Conservation (phyloP, 2,113 vertebrate genomes). For the Nymphicus hollandicus region DNA sequence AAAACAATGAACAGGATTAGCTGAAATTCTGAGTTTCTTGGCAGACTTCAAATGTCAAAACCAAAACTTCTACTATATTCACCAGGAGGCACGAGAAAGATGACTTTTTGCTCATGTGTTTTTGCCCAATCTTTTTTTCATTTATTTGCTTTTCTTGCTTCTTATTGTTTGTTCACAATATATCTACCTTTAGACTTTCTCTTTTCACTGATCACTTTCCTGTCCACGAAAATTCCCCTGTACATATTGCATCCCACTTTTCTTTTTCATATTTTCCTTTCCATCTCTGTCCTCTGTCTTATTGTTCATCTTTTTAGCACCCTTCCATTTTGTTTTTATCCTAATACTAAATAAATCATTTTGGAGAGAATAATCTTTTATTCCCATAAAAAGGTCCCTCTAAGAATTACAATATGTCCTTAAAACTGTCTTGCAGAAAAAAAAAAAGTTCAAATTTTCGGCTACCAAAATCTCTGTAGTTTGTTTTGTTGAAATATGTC, state of each 20-base stretch:
- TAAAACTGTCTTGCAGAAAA: background rate
- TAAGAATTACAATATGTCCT: background rate
- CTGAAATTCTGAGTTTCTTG: background rate
- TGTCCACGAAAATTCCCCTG: background rate
- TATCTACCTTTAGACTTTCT: background rate
- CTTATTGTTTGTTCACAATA: background rate
- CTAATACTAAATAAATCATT: background rate
- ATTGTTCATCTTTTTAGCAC: background rate
- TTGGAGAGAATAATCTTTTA: background rate
- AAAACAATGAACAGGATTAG: background rate
- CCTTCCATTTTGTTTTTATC: background rate
- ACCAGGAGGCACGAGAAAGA: background rate
- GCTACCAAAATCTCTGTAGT: background rate
- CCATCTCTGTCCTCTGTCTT: background rate
- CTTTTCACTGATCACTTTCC: background rate
- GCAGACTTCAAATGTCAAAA: background rate
- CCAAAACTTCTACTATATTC: background rate
- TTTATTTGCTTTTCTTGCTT: background rate
- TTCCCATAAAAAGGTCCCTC: background rate
- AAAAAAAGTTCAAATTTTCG: background rate
- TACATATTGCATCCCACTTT: background rate
- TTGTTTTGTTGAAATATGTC: background rate
- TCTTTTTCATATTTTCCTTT: background rate
- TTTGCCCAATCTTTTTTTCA: background rate
- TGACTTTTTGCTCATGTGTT: background rate